Conservation (phyloP, 2,888 invertebrate genomes). For the Ormyrus nitidulus region DNA sequence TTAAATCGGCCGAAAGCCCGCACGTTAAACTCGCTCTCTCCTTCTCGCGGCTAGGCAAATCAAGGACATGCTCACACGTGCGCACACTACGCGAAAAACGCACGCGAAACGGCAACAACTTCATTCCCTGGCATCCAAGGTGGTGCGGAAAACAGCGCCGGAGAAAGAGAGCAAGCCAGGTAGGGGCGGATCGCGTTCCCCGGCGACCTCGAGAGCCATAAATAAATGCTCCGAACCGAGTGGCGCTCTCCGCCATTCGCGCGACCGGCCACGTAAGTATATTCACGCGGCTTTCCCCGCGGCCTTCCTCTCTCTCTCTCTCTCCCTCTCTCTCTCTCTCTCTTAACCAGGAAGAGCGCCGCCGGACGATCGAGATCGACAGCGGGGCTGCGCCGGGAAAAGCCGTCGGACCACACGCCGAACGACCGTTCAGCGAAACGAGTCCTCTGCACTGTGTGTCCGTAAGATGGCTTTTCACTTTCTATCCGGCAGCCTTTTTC, state of each 20-base stretch:
- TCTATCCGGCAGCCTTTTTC: background rate
- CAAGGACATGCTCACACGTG: conserved; percentile 58
- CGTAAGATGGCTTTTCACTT: too few species aligned
- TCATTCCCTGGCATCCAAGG: conserved; percentile 58
- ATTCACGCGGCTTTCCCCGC: conserved; percentile 29
- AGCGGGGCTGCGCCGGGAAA: conserved; percentile 46
- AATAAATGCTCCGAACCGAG: conserved; percentile 72
- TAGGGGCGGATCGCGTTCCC: conserved; percentile 72
- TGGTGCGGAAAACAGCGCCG: background rate
- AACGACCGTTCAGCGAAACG: conserved; percentile 67
- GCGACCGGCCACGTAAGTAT: conserved; percentile 39
- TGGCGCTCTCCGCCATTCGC: conserved; percentile 61
- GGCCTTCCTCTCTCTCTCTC: background rate
- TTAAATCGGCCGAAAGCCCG: conserved; percentile 24
- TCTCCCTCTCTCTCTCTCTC: conserved; percentile 17
- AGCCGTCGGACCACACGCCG: conserved; percentile 56
- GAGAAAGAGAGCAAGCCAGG: conserved; percentile 3
- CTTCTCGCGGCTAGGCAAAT: conserved; percentile 53
- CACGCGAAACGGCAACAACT: conserved; percentile 62
- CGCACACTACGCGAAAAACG: background rate
- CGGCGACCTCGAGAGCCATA: conserved; percentile 73
- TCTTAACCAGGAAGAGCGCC: conserved; percentile 69
- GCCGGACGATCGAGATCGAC: conserved; percentile 73
- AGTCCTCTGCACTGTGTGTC: background rate
- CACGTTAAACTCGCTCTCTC: conserved; percentile 23